These are phyloP conservation scores for Zaprionus tsacasi DNA, from an alignment of 1,140 invertebrate species.

Conservation along the genomic window DNA sequence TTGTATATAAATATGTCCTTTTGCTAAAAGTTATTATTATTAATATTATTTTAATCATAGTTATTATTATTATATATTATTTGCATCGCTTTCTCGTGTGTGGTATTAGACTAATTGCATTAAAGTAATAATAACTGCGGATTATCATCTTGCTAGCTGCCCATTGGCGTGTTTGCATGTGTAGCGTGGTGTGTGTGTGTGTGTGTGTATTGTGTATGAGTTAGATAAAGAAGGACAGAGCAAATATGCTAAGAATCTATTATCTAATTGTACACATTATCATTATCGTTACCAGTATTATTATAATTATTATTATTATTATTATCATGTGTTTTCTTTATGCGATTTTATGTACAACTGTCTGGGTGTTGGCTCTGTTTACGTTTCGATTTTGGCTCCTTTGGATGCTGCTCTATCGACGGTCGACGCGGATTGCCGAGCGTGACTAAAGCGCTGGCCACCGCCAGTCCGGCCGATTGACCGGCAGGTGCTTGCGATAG, in stretches of 20 bases:
- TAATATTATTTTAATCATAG: constrained; percentile 33
- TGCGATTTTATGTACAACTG: constrained; percentile 83
- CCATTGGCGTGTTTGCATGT: constrained; percentile 33
- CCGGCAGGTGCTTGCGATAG: constrained; percentile 90
- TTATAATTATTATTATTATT: constrained; percentile 54
- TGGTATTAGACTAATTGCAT: constrained; percentile 72
- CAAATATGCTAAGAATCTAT: constrained; percentile 68
- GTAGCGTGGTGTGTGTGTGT: constrained; percentile 5
- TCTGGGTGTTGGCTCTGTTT: constrained; percentile 91
- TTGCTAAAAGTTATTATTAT: constrained; percentile 75
- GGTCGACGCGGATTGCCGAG: constrained; percentile 91
- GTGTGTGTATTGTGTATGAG: constrained; percentile 22
- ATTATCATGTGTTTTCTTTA: constrained; percentile 37
- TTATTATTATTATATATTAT: constrained; percentile 46
- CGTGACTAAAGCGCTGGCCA: constrained; percentile 94
- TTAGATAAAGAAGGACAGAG: constrained; percentile 66
- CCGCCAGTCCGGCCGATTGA: constrained; percentile 92
- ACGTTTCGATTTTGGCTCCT: constrained; percentile 88
- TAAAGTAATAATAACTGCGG: constrained; percentile 80
- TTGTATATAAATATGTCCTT: constrained; percentile 80
- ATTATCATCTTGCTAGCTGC: constrained; percentile 70
- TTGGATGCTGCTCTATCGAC: constrained; percentile 87
- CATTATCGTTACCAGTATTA: constrained; percentile 59
- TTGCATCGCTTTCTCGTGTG: constrained; percentile 38
- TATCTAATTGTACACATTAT: constrained; percentile 75